Conservation (phyloP, 2,888 invertebrate genomes). For the Cosmia trapezina region DNA sequence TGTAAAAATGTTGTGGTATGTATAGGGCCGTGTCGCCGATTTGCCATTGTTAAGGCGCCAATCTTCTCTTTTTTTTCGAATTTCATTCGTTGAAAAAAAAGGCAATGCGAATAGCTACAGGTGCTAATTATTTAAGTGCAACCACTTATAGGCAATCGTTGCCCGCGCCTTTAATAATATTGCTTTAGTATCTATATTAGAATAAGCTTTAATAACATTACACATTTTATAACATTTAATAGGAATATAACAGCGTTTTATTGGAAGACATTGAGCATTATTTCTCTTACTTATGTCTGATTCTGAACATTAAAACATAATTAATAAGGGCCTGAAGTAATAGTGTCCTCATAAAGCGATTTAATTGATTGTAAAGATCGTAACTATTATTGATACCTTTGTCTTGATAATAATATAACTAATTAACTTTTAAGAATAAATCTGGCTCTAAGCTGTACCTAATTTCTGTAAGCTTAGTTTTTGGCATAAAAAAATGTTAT, state of each 20-base stretch:
- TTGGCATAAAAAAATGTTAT: too few species aligned
- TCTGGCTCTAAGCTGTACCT: too few species aligned
- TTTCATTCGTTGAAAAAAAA: background rate
- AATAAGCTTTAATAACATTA: too few species aligned
- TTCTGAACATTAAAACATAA: background rate
- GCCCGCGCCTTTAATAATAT: background rate
- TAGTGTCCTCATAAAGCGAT: background rate
- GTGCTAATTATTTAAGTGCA: background rate
- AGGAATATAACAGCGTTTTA: conserved; percentile 1
- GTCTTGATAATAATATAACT: too few species aligned
- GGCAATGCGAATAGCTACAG: background rate
- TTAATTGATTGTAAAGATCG: background rate
- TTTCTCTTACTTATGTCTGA: background rate
- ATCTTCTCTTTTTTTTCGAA: background rate
- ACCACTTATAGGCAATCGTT: background rate
- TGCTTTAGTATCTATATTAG: conserved; percentile 1
- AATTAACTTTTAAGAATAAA: too few species aligned
- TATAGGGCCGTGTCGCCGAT: background rate
- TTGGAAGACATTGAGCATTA: background rate
- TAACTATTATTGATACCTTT: background rate
- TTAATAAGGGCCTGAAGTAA: background rate
- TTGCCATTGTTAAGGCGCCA: too few species aligned
- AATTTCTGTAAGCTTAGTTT: too few species aligned
- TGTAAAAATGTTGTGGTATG: background rate
- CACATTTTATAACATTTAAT: conserved; percentile 2